These are phyloP conservation scores for Nothoprocta pentlandii DNA, from an alignment of 2,113 vertebrate species.

Conservation along the genomic window DNA sequence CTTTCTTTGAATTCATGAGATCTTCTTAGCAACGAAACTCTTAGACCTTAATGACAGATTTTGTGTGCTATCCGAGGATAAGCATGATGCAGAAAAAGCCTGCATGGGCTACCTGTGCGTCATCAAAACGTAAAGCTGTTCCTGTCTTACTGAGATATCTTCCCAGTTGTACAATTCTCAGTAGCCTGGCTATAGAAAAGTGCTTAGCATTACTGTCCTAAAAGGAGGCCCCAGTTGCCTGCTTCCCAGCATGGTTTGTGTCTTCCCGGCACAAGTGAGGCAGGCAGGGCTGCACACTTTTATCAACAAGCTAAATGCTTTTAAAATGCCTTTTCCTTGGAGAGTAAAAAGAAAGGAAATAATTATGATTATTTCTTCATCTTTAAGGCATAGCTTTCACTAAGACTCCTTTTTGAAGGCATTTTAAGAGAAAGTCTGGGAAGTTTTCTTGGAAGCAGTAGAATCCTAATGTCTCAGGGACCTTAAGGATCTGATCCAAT, in stretches of 20 bases:
- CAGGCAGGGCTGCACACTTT: background rate
- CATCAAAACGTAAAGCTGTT: background rate
- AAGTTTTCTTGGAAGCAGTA: background rate
- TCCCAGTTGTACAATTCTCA: background rate
- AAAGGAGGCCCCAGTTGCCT: background rate
- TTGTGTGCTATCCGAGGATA: background rate
- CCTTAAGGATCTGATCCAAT: constrained; percentile 19
- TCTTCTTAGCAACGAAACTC: background rate
- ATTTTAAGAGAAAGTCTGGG: background rate
- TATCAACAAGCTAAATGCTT: background rate
- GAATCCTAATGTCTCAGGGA: background rate
- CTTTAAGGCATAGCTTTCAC: background rate
- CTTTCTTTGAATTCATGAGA: background rate
- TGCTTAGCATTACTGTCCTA: background rate
- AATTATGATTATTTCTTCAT: background rate
- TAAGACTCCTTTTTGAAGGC: background rate
- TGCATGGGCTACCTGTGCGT: background rate
- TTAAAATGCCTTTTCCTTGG: background rate
- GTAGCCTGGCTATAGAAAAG: background rate
- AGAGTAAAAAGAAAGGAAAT: background rate
- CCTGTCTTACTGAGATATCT: background rate
- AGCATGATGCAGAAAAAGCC: background rate
- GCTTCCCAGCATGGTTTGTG: background rate
- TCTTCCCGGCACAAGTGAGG: background rate
- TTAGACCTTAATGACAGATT: background rate